Conservation (phyloP, 1,140 invertebrate species). For the Sinonovacula constricta region DNA sequence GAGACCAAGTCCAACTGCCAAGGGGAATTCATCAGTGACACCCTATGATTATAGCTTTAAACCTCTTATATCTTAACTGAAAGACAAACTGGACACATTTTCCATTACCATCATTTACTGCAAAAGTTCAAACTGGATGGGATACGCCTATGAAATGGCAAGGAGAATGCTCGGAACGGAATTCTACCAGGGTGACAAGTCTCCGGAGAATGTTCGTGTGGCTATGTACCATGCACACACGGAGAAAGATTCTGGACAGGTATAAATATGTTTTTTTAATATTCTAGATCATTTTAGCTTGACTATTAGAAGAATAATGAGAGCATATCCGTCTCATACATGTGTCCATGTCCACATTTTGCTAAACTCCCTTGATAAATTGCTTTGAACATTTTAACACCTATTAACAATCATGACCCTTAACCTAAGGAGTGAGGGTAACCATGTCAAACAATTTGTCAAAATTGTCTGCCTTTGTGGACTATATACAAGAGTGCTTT, state of each 20-base stretch:
- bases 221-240: constrained; percentile 14
- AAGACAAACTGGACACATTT: background rate
- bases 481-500: too few species aligned
- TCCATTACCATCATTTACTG: constrained; percentile 4
- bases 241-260: constrained; percentile 22
- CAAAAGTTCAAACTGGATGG: background rate
- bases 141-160: constrained; percentile 12
- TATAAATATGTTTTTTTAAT: background rate
- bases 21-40: background rate
- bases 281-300: too few species aligned
- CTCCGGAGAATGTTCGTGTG: constrained; percentile 2
- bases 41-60: constrained; percentile 12
- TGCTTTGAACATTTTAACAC: too few species aligned
- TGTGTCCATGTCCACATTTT: too few species aligned
- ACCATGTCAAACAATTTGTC: too few species aligned
- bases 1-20: constrained; percentile 22
- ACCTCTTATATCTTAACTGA: background rate
- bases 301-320: too few species aligned
- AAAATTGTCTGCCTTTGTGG: too few species aligned
- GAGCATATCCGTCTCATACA: too few species aligned
- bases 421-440: too few species aligned
- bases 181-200: constrained; percentile 8
- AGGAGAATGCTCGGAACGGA: background rate
- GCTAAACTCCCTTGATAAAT: too few species aligned
- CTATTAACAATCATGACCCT: too few species aligned